Evolutionary conservation across 2,113 vertebrate genomes (phyloP).

Genomic region (Cathartes aura): DNA sequence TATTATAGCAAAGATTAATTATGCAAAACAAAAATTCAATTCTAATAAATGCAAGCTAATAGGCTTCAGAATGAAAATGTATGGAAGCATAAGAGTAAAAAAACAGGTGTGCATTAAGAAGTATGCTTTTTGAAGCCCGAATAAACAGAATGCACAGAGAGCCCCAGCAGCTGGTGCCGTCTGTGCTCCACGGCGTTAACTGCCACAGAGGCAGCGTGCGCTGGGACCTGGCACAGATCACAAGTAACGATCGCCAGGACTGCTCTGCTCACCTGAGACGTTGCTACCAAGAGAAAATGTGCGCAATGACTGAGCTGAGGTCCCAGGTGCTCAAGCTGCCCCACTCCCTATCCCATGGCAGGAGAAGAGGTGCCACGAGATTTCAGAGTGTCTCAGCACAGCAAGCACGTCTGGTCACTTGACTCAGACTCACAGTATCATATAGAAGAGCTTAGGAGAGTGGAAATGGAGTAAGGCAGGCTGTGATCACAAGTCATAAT

Average conservation of each 20-base stretch:
- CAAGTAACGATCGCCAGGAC: fast-evolving
- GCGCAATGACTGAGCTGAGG: background rate
- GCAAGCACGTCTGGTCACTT: background rate
- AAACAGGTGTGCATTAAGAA: background rate
- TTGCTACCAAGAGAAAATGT: background rate
- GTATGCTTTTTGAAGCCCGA: background rate
- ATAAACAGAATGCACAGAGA: background rate
- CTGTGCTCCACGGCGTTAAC: background rate
- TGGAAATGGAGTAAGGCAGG: background rate
- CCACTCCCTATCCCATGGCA: fast-evolving
- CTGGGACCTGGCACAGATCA: background rate
- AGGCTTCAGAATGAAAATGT: background rate
- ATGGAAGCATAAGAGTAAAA: background rate
- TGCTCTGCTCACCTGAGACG: background rate
- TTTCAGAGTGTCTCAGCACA: background rate
- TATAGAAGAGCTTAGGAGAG: background rate
- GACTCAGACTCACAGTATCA: background rate
- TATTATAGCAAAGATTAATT: background rate
- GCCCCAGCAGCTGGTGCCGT: background rate
- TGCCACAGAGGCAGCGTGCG: fast-evolving
- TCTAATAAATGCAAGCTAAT: background rate
- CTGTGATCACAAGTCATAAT: background rate
- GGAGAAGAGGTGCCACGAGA: background rate
- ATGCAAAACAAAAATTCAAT: background rate
- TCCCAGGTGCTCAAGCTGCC: fast-evolving